These are phyloP conservation scores for Psittacula derbiana DNA, from an alignment of 2,797 vertebrate genomes.

Conservation along the genomic window DNA sequence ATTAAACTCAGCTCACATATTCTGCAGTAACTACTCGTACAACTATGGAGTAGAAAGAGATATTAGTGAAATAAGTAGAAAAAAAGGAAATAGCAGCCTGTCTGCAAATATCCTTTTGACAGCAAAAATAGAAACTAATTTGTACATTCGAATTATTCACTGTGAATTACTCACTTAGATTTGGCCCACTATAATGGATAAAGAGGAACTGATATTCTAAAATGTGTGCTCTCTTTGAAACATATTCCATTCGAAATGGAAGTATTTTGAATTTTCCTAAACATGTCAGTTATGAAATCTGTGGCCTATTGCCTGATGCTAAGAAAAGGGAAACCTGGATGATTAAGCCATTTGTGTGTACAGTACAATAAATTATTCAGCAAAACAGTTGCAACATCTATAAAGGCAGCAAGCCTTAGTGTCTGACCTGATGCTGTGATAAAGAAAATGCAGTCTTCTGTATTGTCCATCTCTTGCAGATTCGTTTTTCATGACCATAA, in stretches of 20 bases:
- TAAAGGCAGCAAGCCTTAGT: background rate
- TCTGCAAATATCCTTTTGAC: background rate
- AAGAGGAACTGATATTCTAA: background rate
- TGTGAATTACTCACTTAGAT: background rate
- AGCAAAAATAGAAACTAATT: background rate
- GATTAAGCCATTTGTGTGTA: background rate
- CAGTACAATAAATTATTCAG: slow-evolving; percentile 14
- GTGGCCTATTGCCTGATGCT: background rate
- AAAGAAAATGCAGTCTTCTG: slow-evolving; percentile 41
- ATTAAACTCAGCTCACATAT: background rate
- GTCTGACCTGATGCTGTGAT: background rate
- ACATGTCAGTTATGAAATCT: background rate
- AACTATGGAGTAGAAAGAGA: background rate
- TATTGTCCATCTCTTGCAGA: background rate
- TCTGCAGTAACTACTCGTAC: background rate
- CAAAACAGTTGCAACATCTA: background rate
- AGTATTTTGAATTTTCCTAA: background rate
- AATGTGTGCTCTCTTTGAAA: background rate
- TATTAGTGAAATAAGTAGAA: background rate
- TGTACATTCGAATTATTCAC: background rate
- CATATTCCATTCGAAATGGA: background rate
- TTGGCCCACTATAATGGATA: background rate
- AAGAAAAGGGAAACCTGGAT: background rate
- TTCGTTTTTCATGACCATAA: slow-evolving; percentile 12
- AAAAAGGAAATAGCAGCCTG: background rate